These are phyloP conservation scores for Gryllus bimaculatus DNA, from an alignment of 1,140 invertebrate species.

Conservation along the genomic window DNA sequence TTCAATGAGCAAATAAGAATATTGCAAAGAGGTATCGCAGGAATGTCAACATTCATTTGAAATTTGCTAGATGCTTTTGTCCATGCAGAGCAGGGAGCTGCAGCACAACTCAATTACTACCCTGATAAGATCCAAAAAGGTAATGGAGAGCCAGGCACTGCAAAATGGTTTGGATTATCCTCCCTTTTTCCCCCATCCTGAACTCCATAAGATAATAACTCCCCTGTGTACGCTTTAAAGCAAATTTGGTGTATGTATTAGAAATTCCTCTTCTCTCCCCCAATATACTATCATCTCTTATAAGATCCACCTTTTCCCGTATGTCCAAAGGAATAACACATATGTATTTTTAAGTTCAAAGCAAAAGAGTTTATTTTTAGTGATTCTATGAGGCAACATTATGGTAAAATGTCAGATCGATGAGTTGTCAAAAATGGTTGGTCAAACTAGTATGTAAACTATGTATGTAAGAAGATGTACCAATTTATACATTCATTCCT, in stretches of 20 bases:
- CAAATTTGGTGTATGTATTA: too few species aligned
- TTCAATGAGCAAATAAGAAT: constrained; percentile 2
- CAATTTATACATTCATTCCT: neutral
- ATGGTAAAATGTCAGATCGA: neutral
- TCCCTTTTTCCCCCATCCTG: constrained; percentile 24
- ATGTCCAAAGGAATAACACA: too few species aligned
- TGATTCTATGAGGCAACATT: too few species aligned
- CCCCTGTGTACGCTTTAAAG: constrained; percentile 6
- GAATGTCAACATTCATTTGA: constrained; percentile 9
- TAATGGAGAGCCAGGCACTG: constrained; percentile 24
- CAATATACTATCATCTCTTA: constrained; percentile 9
- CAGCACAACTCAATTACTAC: constrained; percentile 17
- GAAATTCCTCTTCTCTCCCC: neutral
- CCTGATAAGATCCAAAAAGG: constrained; percentile 24
- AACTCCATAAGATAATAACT: constrained; percentile 15
- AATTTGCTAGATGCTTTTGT: constrained; percentile 4
- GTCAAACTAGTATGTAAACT: neutral
- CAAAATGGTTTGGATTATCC: constrained; percentile 14
- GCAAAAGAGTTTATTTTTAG: too few species aligned
- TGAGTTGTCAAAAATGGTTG: neutral
- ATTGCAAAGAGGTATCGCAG: neutral
- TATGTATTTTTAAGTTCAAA: too few species aligned
- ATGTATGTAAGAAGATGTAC: constrained; percentile 8
- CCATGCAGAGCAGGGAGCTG: constrained; percentile 8
- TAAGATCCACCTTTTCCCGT: neutral